These are phyloP conservation scores for Musca domestica DNA, from an alignment of 1,140 invertebrate genomes.

Conservation along the genomic window DNA sequence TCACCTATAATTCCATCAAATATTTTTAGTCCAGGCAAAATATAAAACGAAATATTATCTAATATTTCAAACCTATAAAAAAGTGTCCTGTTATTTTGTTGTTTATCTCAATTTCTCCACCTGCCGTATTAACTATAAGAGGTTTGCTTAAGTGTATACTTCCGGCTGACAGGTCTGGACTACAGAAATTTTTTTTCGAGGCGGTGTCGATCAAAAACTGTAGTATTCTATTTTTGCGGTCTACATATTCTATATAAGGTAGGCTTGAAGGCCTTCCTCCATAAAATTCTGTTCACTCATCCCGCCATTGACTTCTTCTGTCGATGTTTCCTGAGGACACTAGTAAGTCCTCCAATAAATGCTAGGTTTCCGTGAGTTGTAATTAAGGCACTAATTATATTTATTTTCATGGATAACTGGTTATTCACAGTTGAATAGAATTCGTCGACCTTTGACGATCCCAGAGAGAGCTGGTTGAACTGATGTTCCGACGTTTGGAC, in stretches of 20 bases:
- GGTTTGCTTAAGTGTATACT: neutral
- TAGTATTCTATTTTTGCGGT: neutral
- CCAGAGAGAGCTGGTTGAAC: too few species aligned
- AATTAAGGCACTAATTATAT: too few species aligned
- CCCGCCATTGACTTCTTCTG: too few species aligned
- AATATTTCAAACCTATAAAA: neutral
- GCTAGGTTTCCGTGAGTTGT: too few species aligned
- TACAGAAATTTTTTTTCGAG: neutral
- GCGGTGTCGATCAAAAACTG: neutral
- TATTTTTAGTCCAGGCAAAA: neutral
- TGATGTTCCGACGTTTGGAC: too few species aligned
- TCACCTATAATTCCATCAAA: neutral
- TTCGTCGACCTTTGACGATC: too few species aligned
- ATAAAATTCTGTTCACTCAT: neutral
- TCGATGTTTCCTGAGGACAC: too few species aligned
- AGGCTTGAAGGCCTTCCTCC: neutral
- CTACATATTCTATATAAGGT: neutral
- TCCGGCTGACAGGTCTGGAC: neutral
- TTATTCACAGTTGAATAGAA: too few species aligned
- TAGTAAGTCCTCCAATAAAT: too few species aligned
- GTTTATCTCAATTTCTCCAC: neutral
- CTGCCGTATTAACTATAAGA: too few species aligned
- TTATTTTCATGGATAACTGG: too few species aligned
- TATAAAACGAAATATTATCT: neutral
- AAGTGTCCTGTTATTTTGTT: neutral